Evolutionary conservation across 2,797 vertebrate species (phyloP), one percentile per base, ranked within the genome.

Genomic region (Borostomias antarcticus): DNA sequence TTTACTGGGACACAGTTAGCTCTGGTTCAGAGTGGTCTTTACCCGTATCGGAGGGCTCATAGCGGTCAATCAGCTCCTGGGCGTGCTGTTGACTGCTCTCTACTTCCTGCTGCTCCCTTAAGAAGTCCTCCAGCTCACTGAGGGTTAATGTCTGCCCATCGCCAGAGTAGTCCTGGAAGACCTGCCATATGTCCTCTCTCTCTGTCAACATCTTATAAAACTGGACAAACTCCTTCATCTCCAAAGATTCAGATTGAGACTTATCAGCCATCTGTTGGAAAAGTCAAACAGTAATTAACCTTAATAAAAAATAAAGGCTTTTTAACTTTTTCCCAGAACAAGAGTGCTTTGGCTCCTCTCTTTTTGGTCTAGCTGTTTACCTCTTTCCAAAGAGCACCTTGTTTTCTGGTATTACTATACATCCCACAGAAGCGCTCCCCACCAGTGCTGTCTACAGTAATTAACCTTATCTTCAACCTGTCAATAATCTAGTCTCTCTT

Each of bases 201-300:
- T 96, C 91, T 0, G 95, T 99, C 74, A 99, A 90, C 58, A 96
- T 92, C 85, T 97, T 96, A 76, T 99, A 99, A 85, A 99, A 99
- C 35, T 92, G 82, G 57, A 98, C 94, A 52, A 99, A 99, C 86
- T 98, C 93, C 64, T 98, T 92, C 9, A 92, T 93, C 71, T 96
- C 96, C 82, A 99, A 83, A 0, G 93, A 92, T 23, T 90, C 93
- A 0, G 94, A 93, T 30, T 93, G 79, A 0, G 93, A 95, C 57
- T 89, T 91, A 83, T 99, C 95, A 0, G 97, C 95, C 92, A 85
- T 91, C 97, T 99, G 83, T 13, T 32, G 59, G 21, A 45, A 19
- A n/a, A 50, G 53, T 48, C 2, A 5, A 28, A 9, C 1, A 25
- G 21, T n/a, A n/a, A n/a, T n/a, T n/a, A n/a, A n/a, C n/a, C n/a